Evolutionary conservation across 2,888 invertebrate species (phyloP).

Genomic region (Parnassius orleans): DNA sequence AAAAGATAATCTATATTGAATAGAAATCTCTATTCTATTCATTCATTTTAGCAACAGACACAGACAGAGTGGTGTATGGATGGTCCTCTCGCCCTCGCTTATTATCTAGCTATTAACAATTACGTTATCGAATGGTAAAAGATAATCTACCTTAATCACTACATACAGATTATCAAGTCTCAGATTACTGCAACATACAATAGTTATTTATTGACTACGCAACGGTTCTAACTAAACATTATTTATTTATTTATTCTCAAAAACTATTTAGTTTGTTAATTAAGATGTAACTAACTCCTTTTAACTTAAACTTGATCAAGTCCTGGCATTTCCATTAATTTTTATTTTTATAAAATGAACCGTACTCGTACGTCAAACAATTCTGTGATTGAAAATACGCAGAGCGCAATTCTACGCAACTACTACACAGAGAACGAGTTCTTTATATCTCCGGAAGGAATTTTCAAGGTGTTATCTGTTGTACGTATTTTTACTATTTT

Average conservation of each 20-base stretch:
- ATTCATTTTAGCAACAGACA: too few species aligned
- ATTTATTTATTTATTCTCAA: too few species aligned
- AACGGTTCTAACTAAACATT: not conserved
- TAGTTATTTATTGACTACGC: not conserved
- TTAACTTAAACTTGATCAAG: too few species aligned
- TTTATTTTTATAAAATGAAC: not conserved
- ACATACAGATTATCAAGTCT: not conserved
- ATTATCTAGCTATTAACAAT: slow-evolving; percentile 8
- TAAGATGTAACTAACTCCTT: too few species aligned
- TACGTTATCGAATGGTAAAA: not conserved
- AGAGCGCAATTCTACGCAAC: slow-evolving; percentile 37
- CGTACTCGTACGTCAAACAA: not conserved
- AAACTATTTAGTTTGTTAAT: not conserved
- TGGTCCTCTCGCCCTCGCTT: not conserved
- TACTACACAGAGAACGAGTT: slow-evolving; percentile 51
- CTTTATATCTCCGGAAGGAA: slow-evolving; percentile 49
- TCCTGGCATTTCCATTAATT: too few species aligned
- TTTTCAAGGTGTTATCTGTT: slow-evolving; percentile 48
- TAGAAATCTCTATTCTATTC: too few species aligned
- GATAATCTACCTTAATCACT: slow-evolving; percentile 10
- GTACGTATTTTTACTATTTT: slow-evolving; percentile 35
- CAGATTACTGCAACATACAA: not conserved
- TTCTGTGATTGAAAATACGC: not conserved
- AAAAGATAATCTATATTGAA: too few species aligned
- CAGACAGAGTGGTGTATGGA: too few species aligned